phyloP scores from a whole-genome alignment of 23 tunicate genomes.

The Corella eumyota region DNA sequence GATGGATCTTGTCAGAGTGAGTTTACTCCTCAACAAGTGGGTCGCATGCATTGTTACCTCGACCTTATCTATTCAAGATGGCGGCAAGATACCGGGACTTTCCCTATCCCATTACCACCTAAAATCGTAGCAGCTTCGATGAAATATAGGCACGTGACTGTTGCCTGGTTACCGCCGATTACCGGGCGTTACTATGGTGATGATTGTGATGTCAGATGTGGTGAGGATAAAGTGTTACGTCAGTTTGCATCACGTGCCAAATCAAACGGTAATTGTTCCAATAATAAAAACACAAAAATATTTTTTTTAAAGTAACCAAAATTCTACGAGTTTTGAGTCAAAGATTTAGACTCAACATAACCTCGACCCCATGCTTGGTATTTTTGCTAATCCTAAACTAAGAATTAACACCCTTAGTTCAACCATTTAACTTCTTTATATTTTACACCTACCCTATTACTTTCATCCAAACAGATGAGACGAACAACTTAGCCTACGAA shows the following conservation, averaged over 20 bases:
- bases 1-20: constrained; percentile 24
- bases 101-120: constrained; percentile 7
- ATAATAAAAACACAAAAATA: too few species aligned
- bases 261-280: too few species aligned
- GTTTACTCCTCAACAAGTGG: constrained; percentile 16
- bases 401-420: too few species aligned
- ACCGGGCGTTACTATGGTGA: background rate
- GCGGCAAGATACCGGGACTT: constrained; percentile 1
- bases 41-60: constrained; percentile 27
- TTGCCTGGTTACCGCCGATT: constrained; percentile 22
- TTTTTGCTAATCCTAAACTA: too few species aligned
- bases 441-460: too few species aligned
- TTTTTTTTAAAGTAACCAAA: too few species aligned
- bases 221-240: constrained; percentile 1
- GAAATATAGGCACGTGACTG: constrained; percentile 2
- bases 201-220: constrained; percentile 19
- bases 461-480: too few species aligned
- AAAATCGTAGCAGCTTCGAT: constrained; percentile 6
- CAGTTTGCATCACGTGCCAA: constrained; percentile 9
- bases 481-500: constrained; percentile 4
- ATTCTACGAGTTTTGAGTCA: too few species aligned
- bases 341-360: too few species aligned
- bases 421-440: too few species aligned
- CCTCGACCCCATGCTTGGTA: too few species aligned
- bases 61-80: constrained; percentile 10